A percentile compares a stretch with the other conserved stretches of the same genome.
Conservation (phyloP, 2,888 invertebrate species). For the Petrophora chlorosata region DNA sequence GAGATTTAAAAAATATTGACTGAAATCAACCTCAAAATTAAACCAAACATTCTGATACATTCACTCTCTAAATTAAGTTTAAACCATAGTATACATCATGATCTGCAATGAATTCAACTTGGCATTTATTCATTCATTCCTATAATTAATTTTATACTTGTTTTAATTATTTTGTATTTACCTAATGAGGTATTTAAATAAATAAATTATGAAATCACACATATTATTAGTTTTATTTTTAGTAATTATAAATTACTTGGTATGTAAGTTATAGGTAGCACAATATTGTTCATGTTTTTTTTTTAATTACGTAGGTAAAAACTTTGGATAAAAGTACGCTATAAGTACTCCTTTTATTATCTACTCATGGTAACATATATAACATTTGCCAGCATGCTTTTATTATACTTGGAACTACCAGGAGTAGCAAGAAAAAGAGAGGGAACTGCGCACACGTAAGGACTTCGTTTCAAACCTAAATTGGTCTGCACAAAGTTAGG, state of each 20-base stretch:
- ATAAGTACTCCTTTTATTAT: too few species aligned
- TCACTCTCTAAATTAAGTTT: constrained; percentile 26
- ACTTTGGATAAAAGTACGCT: too few species aligned
- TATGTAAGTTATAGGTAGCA: too few species aligned
- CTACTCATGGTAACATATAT: too few species aligned
- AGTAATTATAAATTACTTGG: not conserved
- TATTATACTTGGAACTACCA: too few species aligned
- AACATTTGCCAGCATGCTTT: too few species aligned
- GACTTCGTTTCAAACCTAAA: not conserved
- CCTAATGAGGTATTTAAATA: constrained; percentile 47
- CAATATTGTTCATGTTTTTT: too few species aligned
- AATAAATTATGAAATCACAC: constrained; percentile 50
- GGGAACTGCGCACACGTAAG: too few species aligned
- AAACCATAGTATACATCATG: too few species aligned
- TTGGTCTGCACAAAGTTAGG: constrained; percentile 6
- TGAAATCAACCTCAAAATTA: too few species aligned
- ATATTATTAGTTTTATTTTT: constrained; percentile 29
- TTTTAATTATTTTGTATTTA: constrained; percentile 47
- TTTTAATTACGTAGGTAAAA: too few species aligned
- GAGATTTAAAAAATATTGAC: not conserved
- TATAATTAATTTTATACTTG: constrained; percentile 53
- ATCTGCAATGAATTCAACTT: constrained; percentile 41
- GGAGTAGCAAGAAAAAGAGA: too few species aligned
- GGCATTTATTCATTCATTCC: constrained; percentile 74
- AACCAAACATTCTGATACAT: constrained; percentile 1